Evolutionary conservation across 2,888 invertebrate genomes (phyloP).

Genomic region (Hemistola chrysoprasaria): DNA sequence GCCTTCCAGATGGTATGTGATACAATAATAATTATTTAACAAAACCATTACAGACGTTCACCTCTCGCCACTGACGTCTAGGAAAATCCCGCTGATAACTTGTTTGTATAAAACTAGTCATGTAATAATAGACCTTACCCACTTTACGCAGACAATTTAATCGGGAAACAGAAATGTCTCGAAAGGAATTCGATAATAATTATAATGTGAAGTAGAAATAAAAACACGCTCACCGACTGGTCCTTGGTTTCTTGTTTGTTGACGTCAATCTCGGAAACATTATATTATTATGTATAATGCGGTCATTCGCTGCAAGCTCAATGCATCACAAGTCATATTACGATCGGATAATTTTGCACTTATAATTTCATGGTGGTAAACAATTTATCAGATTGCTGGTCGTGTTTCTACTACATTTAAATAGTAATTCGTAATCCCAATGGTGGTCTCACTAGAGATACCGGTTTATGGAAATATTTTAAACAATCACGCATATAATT

Average conservation of each 20-base stretch:
- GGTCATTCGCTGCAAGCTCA: too few species aligned
- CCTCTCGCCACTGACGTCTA: constrained; percentile 11
- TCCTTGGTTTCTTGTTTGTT: too few species aligned
- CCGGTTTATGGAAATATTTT: constrained; percentile 16
- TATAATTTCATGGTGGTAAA: constrained; percentile 5
- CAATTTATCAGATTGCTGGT: constrained; percentile 5
- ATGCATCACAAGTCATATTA: constrained; percentile 1
- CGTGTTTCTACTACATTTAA: constrained; percentile 5
- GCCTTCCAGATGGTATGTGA: constrained; percentile 96
- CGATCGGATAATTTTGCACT: constrained; percentile 4
- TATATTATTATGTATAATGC: too few species aligned
- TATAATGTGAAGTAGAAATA: too few species aligned
- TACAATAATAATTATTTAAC: too few species aligned
- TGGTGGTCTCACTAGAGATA: constrained; percentile 6
- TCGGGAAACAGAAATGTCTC: too few species aligned
- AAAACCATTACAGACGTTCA: constrained; percentile 3
- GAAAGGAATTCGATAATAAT: too few species aligned
- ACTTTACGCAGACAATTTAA: too few species aligned
- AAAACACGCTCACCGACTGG: too few species aligned
- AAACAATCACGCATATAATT: constrained; percentile 13
- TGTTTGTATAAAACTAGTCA: too few species aligned
- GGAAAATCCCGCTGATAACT: constrained; percentile 9
- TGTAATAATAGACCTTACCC: too few species aligned
- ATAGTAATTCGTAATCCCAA: neutral
- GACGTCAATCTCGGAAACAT: too few species aligned